These are phyloP conservation scores for Ornithoptera priamus DNA, from an alignment of 2,888 invertebrate species.

Conservation along the genomic window DNA sequence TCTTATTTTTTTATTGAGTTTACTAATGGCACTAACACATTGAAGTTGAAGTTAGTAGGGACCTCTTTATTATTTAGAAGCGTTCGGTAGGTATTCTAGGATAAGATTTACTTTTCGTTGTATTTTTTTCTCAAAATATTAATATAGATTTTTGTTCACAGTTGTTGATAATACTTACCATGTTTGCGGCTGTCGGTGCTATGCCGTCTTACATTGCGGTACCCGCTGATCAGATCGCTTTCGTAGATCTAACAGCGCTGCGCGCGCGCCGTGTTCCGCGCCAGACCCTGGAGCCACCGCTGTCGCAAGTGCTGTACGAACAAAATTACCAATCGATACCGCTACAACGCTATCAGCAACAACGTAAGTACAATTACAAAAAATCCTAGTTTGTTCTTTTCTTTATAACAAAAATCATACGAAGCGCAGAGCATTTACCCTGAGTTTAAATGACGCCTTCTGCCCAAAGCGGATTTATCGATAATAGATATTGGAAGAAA, in stretches of 20 bases:
- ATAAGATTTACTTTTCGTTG: no score
- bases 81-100: no score
- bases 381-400: no score
- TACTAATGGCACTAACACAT: no score
- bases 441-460: no score
- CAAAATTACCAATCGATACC: slow-evolving; percentile 55
- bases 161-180: slow-evolving; percentile 54
- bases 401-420: no score
- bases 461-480: no score
- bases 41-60: no score
- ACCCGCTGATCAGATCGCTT: slow-evolving; percentile 81
- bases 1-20: not conserved
- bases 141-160: slow-evolving; percentile 36
- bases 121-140: no score
- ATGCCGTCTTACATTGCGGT: slow-evolving; percentile 82
- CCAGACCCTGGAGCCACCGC: slow-evolving; percentile 55
- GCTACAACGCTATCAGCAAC: slow-evolving; percentile 47
- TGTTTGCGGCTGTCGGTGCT: slow-evolving; percentile 56
- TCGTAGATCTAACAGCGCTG: slow-evolving; percentile 74
- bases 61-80: no score
- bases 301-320: slow-evolving; percentile 47
- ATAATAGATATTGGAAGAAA: no score
- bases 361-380: slow-evolving; percentile 51
- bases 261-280: slow-evolving; percentile 60
- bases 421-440: no score